Evolutionary conservation across 1,140 invertebrate species (phyloP), one percentile per base, ranked within the genome.

Genomic region (Oryctes rhinoceros): DNA sequence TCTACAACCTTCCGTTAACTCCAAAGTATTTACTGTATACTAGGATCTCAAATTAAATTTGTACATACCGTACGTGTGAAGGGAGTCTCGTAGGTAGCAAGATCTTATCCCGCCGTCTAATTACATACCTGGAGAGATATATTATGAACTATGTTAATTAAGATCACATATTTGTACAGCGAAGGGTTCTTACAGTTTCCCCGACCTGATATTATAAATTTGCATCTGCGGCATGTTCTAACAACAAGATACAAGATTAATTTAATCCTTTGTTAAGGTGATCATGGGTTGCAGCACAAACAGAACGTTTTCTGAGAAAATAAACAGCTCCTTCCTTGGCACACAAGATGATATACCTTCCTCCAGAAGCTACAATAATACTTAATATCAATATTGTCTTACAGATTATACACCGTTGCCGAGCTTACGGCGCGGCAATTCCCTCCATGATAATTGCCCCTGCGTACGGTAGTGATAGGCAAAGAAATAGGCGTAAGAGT

Each of bases 231-330:
- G 74, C 74, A 76, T 76, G 74, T 76, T 76, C 74, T 13, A 76
- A 76, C 74, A 76, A 76, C 74, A 76, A 39, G 74, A 76, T 76
- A 76, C 74, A 76, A 76, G 74, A 76, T 76, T 76, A 76, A 76
- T 76, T 76, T 76, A 76, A 76, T 76, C 74, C 74, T 76, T 76
- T 76, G 74, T 76, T 76, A 76, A 76, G 74, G 44, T 76, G 74
- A 76, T 76, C 74, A 76, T 30, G 44, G 74, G 74, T 76, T 76
- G 44, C 74, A 76, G 35, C 74, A 35, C 74, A 76, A 76, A 76
- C 74, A 76, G 74, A 67, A 18, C 74, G 44, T 76, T 44, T 76
- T 44, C 37, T 47, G 37, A 44, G 74, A 76, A 76, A 76, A 76
- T 76, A 76, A 76, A 76, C 74, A 44, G 44, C 44, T 18, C 35